Conservation (phyloP, 2,888 invertebrate genomes). For the Caenorhabditis japonica region DNA sequence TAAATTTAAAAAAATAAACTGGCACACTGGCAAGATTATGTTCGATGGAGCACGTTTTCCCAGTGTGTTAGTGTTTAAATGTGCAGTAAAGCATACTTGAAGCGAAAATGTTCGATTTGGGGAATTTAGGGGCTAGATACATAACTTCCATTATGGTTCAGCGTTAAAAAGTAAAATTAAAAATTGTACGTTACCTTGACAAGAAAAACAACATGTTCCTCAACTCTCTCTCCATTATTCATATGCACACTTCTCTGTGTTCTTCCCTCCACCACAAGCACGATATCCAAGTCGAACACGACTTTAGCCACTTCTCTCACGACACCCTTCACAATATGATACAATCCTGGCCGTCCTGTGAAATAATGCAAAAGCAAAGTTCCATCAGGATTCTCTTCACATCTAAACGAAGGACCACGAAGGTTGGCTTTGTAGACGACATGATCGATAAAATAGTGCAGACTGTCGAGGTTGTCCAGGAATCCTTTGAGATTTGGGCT, state of each 20-base stretch:
- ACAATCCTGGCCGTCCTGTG: constrained; percentile 91
- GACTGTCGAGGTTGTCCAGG: constrained; percentile 92
- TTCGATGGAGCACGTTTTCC: too few species aligned
- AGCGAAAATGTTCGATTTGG: too few species aligned
- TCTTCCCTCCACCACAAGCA: constrained; percentile 88
- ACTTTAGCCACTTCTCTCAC: constrained; percentile 95
- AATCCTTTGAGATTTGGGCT: constrained; percentile 82
- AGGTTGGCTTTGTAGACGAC: constrained; percentile 71
- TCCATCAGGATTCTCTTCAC: constrained; percentile 90
- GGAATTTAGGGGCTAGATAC: too few species aligned
- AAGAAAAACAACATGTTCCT: constrained; percentile 68
- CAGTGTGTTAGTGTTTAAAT: too few species aligned
- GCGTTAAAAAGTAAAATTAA: too few species aligned
- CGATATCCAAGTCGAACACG: constrained; percentile 91
- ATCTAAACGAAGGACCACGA: constrained; percentile 88
- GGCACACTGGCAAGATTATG: too few species aligned
- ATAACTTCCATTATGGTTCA: too few species aligned
- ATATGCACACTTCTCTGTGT: constrained; percentile 81
- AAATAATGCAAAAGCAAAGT: constrained; percentile 93
- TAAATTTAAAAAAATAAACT: too few species aligned
- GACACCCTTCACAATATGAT: constrained; percentile 91
- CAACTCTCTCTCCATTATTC: constrained; percentile 62
- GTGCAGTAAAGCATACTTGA: too few species aligned
- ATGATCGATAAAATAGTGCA: constrained; percentile 81
- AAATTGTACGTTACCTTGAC: constrained; percentile 52